Evolutionary conservation across 1,140 invertebrate species (phyloP).

Genomic region (Lutraria rhynchaena): DNA sequence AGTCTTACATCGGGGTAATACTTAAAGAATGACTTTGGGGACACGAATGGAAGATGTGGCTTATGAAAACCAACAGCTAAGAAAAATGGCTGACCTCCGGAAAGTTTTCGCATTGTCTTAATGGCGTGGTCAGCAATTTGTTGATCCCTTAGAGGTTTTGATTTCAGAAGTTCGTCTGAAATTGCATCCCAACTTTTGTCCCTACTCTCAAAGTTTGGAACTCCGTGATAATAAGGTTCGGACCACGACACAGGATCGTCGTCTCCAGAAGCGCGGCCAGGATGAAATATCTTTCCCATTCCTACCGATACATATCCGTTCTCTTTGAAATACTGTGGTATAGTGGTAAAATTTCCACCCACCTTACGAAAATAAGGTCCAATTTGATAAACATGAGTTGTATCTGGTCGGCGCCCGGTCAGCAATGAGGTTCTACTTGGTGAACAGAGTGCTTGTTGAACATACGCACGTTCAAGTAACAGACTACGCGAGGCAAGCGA

Average conservation of each 20-base stretch:
- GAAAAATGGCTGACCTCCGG: constrained; percentile 61
- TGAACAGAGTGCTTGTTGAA: constrained; percentile 82
- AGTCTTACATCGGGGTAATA: constrained; percentile 57
- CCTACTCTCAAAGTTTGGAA: constrained; percentile 27
- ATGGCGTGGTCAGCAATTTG: constrained; percentile 26
- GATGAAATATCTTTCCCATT: constrained; percentile 56
- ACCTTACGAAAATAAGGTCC: constrained; percentile 45
- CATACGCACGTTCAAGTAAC: constrained; percentile 86
- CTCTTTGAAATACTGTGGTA: constrained; percentile 56
- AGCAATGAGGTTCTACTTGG: constrained; percentile 74
- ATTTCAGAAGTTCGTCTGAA: constrained; percentile 4
- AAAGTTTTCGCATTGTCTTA: constrained; percentile 14
- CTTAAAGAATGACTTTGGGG: constrained; percentile 41
- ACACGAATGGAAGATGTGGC: constrained; percentile 66
- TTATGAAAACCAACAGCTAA: constrained; percentile 67
- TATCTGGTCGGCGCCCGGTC: constrained; percentile 46
- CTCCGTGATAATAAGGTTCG: constrained; percentile 11
- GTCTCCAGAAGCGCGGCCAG: neutral
- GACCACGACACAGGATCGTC: constrained; percentile 59
- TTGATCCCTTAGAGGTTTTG: constrained; percentile 10
- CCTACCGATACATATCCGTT: constrained; percentile 52
- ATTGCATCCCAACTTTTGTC: constrained; percentile 28
- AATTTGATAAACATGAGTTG: constrained; percentile 40
- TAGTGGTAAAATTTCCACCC: constrained; percentile 53
- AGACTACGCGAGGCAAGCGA: constrained; percentile 85